These are phyloP conservation scores for Ophion ventricosus DNA, from an alignment of 2,888 invertebrate genomes.

Conservation along the genomic window DNA sequence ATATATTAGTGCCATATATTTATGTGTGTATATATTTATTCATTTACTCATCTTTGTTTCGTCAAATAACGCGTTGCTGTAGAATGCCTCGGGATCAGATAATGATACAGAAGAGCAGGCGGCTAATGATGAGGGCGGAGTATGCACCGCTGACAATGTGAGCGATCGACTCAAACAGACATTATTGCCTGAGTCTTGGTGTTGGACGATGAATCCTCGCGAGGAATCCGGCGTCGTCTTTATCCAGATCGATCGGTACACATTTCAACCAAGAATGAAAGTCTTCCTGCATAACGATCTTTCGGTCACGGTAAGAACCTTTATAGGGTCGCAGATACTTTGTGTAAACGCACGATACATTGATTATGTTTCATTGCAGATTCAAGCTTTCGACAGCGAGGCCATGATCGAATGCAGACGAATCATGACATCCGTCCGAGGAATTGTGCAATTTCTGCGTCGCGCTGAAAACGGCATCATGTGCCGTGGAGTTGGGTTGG, in stretches of 20 bases:
- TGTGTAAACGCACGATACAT: constrained; percentile 2
- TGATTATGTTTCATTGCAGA: constrained; percentile 29
- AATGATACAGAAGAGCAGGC: constrained; percentile 16
- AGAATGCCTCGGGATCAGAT: constrained; percentile 5
- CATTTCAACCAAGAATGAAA: constrained; percentile 9
- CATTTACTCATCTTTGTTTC: constrained; percentile 13
- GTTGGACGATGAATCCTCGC: constrained; percentile 32
- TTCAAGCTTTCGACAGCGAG: constrained; percentile 28
- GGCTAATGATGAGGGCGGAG: constrained; percentile 25
- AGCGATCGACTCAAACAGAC: not conserved
- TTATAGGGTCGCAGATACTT: constrained; percentile 9
- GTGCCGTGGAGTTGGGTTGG: constrained; percentile 36
- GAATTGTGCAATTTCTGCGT: constrained; percentile 22
- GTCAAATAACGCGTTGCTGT: constrained; percentile 9
- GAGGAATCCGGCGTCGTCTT: constrained; percentile 23
- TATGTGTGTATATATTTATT: constrained; percentile 15
- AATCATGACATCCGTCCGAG: constrained; percentile 31
- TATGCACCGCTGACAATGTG: constrained; percentile 23
- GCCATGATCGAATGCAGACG: not conserved
- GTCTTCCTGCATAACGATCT: constrained; percentile 39
- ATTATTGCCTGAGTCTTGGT: constrained; percentile 26
- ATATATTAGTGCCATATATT: not conserved
- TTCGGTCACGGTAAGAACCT: constrained; percentile 34
- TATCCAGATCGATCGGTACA: constrained; percentile 23
- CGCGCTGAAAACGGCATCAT: constrained; percentile 16